Evolutionary conservation across 2,797 vertebrate genomes (phyloP).

Genomic region (Eutrigla gurnardus): DNA sequence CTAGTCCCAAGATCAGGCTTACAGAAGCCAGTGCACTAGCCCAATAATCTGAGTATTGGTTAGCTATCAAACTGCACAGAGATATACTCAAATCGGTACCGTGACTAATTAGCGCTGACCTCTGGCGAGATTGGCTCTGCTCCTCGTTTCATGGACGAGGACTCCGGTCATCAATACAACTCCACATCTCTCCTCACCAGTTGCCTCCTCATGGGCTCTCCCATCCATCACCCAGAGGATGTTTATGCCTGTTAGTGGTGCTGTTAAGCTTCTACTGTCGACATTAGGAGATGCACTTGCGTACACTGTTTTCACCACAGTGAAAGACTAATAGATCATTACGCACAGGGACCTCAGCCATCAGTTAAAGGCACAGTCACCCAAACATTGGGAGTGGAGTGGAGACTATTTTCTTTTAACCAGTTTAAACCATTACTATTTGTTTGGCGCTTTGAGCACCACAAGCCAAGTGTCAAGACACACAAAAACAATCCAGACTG

Average conservation of each 20-base stretch:
- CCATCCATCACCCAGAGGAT: conserved; percentile 68
- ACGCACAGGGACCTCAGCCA: background rate
- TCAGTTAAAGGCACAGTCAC: no score
- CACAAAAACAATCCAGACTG: no score
- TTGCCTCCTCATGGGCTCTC: conserved; percentile 54
- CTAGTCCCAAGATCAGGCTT: background rate
- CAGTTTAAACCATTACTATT: no score
- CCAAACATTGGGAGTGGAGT: no score
- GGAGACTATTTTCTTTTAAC: no score
- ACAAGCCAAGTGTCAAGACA: no score
- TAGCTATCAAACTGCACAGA: conserved; percentile 32
- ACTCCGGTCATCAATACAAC: conserved; percentile 41
- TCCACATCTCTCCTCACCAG: conserved; percentile 39
- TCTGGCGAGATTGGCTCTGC: conserved; percentile 23
- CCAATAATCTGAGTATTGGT: background rate
- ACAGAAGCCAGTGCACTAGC: background rate
- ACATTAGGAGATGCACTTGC: conserved; percentile 51
- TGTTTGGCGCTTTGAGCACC: no score
- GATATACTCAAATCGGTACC: conserved; percentile 16
- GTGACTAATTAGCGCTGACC: conserved; percentile 47
- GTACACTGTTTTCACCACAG: conserved; percentile 14
- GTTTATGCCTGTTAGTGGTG: conserved; percentile 52
- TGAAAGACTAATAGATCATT: conserved; percentile 20
- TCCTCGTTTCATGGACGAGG: conserved; percentile 45
- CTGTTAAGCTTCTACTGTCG: conserved; percentile 32